Base-by-base conservation (phyloP, 2,113 vertebrate species). In the Cyphomyrus plagiostoma region DNA sequence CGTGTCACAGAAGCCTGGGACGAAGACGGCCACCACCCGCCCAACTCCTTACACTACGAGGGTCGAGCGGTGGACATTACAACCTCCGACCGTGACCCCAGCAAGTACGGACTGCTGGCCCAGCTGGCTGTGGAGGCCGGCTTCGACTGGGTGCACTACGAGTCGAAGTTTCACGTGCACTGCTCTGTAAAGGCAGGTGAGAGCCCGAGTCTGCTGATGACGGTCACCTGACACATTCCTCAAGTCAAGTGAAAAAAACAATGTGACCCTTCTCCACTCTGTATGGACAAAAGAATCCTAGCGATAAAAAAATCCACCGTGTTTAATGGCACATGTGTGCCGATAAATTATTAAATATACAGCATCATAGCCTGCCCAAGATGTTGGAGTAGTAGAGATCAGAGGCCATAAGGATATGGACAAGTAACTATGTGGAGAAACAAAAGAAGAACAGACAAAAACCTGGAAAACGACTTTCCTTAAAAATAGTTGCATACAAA, bases 81-180 rank as follows among this genome's bases (percentile, higher is more conserved):
- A 89, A 99, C 98, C 0, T 97, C 98, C 0, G 98, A 99, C 94
- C 96, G 97, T 0, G 97, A 98, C 92, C 96, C 97, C 7, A 96
- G 97, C 90, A 99, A 99, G 93, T 99, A 99, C 0, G 98, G 98
- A 30, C 94, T 98, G 89, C 95, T 99, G 92, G 98, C 98, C 0
- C 98, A 98, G 91, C 94, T 99, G 93, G 98, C 98, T 0, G 97
- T 99, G 74, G 98, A 99, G 92, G 98, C 98, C 0, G 98, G 98
- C 89, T 99, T 99, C 53, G 98, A 99, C 94, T 99, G 98, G 98
- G 98, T 99, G 90, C 96, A 98, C 94, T 99, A 99, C 0, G 98
- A 99, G 92, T 99, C 98, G 92, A 98, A 98, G 91, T 97, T 97
- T 0, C 98, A 99, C 84, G 91, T 99, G 90, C 98, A 99, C 58